phyloP scores from a whole-genome alignment of 92 coral and sea anemone genomes.

The Parazoanthus swiftii region DNA sequence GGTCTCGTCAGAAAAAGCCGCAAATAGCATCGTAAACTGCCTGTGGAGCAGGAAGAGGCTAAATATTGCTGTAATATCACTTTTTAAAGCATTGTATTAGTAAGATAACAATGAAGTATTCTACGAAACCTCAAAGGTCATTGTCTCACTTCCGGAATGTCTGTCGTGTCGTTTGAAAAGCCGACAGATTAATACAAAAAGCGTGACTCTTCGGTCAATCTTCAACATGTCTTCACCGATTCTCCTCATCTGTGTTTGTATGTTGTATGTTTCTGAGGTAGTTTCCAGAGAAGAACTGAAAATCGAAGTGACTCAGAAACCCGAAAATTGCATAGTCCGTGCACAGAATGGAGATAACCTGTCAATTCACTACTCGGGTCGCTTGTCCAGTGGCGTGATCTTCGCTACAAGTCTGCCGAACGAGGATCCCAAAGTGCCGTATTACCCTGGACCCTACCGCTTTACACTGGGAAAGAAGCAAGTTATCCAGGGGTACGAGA shows the following conservation, averaged over 20 bases:
- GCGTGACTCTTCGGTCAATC: background rate
- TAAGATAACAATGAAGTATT: too few relatives aligned
- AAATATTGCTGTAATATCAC: too few relatives aligned
- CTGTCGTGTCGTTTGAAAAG: background rate
- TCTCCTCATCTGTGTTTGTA: background rate
- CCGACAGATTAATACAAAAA: too few relatives aligned
- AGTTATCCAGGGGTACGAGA: conserved; percentile 39
- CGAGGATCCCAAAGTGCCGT: too few relatives aligned
- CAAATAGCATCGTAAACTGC: too few relatives aligned
- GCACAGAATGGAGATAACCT: conserved; percentile 30
- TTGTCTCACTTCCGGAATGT: background rate
- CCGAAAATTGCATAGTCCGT: conserved; percentile 11
- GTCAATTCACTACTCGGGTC: conserved; percentile 34
- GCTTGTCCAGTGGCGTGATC: conserved; percentile 21
- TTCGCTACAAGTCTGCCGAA: too few relatives aligned
- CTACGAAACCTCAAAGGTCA: too few relatives aligned
- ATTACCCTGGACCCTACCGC: conserved; percentile 36
- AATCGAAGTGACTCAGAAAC: conserved; percentile 19
- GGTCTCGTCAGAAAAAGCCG: too few relatives aligned
- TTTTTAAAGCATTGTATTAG: too few relatives aligned
- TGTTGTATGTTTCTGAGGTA: background rate
- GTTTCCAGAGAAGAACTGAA: conserved; percentile 25
- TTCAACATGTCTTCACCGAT: background rate
- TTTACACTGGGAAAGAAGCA: conserved; percentile 37
- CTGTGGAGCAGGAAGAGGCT: too few relatives aligned